Percentiles rank a stretch among this genome's conserved stretches.
Conservation (phyloP, 2,113 vertebrate genomes). For the Ophthalmolycus amberensis region DNA sequence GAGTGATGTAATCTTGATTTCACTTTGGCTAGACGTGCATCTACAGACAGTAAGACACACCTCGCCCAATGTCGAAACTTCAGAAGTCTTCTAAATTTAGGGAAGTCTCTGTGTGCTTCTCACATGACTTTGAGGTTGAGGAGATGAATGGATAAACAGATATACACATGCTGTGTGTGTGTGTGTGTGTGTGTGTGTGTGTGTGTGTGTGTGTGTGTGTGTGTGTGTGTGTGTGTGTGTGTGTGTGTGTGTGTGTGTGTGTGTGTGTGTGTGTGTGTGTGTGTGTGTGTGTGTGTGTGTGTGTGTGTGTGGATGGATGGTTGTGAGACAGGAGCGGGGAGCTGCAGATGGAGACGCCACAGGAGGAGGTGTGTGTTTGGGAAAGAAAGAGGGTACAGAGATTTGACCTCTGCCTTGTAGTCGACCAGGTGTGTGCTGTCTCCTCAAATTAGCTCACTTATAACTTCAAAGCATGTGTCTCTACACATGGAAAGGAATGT, state of each 20-base stretch:
- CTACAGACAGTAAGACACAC: neutral
- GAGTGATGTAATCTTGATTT: neutral
- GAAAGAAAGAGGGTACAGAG: conserved; percentile 17
- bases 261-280: conserved; percentile 7
- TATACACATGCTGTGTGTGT: neutral
- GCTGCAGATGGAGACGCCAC: conserved; percentile 65
- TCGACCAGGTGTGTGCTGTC: conserved; percentile 61
- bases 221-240: conserved; percentile 33
- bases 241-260: neutral
- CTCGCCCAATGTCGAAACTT: neutral
- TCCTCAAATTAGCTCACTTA: conserved; percentile 41
- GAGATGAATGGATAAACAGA: neutral
- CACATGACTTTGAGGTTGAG: neutral
- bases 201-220: conserved; percentile 26
- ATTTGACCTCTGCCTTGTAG: conserved; percentile 58
- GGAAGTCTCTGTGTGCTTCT: neutral
- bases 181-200: conserved; percentile 37
- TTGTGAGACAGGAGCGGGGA: conserved; percentile 36
- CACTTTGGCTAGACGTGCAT: neutral
- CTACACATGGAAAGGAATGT: conserved; percentile 24
- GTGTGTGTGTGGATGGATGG: too few relatives aligned
- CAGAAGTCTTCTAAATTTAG: neutral
- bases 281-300: too few relatives aligned
- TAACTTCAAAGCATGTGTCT: conserved; percentile 21
- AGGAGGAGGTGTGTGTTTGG: conserved; percentile 57